A percentile compares a stretch with the other conserved stretches of the same genome.
These are phyloP conservation scores for Falco berigora DNA, from an alignment of 2,797 vertebrate genomes.

Conservation along the genomic window DNA sequence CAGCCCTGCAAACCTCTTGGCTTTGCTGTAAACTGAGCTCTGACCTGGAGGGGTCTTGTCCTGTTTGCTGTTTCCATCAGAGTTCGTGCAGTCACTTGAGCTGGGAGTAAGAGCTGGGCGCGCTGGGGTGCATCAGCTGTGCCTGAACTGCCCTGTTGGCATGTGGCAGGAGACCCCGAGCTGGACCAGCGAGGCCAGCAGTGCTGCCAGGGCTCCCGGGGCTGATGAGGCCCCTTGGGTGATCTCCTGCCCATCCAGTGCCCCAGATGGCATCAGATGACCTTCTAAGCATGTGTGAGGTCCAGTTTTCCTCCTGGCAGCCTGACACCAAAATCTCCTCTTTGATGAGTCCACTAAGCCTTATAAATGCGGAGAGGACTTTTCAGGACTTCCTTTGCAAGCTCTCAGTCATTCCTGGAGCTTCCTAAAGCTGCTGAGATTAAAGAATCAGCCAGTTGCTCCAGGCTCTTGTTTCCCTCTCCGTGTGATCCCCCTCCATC, in stretches of 20 bases:
- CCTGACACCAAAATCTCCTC: not conserved
- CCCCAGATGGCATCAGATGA: not conserved
- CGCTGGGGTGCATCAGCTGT: not conserved
- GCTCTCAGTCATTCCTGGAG: not conserved
- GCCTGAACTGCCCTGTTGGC: not conserved
- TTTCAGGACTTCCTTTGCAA: not conserved
- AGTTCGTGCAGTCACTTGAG: not conserved
- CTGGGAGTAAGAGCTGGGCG: accelerated
- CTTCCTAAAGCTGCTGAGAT: not conserved
- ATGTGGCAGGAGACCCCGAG: accelerated
- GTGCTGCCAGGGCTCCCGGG: accelerated
- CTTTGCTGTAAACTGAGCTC: not conserved
- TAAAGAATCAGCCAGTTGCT: not conserved
- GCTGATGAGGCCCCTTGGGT: not conserved
- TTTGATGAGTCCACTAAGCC: not conserved
- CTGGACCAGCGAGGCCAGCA: not conserved
- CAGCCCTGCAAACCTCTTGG: not conserved
- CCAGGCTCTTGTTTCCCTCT: not conserved
- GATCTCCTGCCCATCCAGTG: not conserved
- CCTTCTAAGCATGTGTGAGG: not conserved
- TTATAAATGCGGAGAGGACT: not conserved
- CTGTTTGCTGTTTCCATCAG: not conserved
- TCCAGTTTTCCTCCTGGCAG: not conserved
- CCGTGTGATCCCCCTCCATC: not conserved
- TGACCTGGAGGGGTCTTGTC: not conserved